Evolutionary conservation across 1,140 invertebrate genomes (phyloP), one percentile per base, ranked within the genome.

Genomic region (Ganaspis sp.): DNA sequence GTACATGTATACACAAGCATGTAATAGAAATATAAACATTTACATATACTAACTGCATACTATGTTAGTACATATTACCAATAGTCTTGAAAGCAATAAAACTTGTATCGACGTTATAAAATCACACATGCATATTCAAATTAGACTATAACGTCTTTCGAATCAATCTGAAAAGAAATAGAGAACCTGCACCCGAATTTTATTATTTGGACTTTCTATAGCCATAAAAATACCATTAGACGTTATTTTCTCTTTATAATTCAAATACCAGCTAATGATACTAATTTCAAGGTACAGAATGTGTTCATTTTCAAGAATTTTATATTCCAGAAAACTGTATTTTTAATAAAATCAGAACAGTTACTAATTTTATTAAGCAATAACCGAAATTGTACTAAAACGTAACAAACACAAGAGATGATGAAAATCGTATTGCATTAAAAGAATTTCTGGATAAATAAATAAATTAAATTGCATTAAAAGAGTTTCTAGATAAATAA

Each of bases 121-220:
- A 34, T 34, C 29, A 34, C 45, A 49, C 45, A 49, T n/a, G 45
- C 45, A 49, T 49, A 49, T 49, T 49, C 45, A 49, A 49, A 49
- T 49, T 49, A 49, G 45, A 49, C 6, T 45, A 45, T 49, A 49
- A 49, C 45, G 45, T 49, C 4, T 49, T 17, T 49, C n/a, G n/a
- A 49, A 49, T 49, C n/a, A 15, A 4, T 17, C n/a, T 5, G 8
- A 45, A 4, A 15, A 45, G 12, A 45, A 15, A 12, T 45, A 34
- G 29, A 34, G 2, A 6, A 3, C 29, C 2, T 2, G 6, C 29
- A 45, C 42, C 45, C 45, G n/a, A 49, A 49, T 49, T 17, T 49
- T 49, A 49, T 49, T 49, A 0, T n/a, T 49, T 17, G 45, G 17
- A 17, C 45, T 49, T 49, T 49, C 45, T 49, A 49, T n/a, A 49